Evolutionary conservation across 1,140 invertebrate genomes (phyloP).

Genomic region (Drosophila albomicans): DNA sequence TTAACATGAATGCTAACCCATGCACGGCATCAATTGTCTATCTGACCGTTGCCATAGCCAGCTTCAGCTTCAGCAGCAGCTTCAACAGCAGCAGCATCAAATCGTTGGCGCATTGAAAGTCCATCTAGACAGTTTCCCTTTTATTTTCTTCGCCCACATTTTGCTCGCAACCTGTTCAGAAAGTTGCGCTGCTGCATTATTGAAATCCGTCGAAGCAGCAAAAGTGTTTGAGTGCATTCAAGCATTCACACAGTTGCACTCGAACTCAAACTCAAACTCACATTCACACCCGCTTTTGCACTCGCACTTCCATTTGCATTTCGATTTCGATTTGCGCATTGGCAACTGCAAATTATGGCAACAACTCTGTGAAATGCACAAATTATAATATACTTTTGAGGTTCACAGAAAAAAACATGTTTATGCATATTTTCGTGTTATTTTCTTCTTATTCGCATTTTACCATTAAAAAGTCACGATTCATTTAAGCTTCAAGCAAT

Average conservation of each 20-base stretch:
- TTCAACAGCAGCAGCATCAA: slow-evolving; percentile 12
- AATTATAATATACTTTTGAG: slow-evolving; percentile 28
- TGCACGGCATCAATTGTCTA: slow-evolving; percentile 74
- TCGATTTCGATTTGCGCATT: slow-evolving; percentile 28
- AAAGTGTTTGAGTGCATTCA: slow-evolving; percentile 80
- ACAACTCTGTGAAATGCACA: slow-evolving; percentile 41
- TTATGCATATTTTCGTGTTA: neutral
- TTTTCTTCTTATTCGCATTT: neutral
- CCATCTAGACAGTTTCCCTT: slow-evolving; percentile 42
- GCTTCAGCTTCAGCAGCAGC: neutral
- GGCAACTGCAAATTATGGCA: slow-evolving; percentile 43
- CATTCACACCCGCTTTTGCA: neutral
- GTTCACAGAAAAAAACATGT: neutral
- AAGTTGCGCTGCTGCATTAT: slow-evolving; percentile 66
- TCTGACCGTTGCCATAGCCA: slow-evolving; percentile 60
- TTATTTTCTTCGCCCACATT: slow-evolving; percentile 14
- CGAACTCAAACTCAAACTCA: neutral
- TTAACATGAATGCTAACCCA: slow-evolving; percentile 62
- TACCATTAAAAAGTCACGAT: slow-evolving; percentile 11
- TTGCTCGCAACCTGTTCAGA: slow-evolving; percentile 2
- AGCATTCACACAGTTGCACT: slow-evolving; percentile 45
- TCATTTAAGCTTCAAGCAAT: slow-evolving; percentile 46
- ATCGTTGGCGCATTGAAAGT: slow-evolving; percentile 49
- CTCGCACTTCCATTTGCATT: slow-evolving; percentile 31
- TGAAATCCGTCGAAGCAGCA: slow-evolving; percentile 72